phyloP scores from a whole-genome alignment of 1,140 invertebrate species.

The Dolichoris vasculosae region DNA sequence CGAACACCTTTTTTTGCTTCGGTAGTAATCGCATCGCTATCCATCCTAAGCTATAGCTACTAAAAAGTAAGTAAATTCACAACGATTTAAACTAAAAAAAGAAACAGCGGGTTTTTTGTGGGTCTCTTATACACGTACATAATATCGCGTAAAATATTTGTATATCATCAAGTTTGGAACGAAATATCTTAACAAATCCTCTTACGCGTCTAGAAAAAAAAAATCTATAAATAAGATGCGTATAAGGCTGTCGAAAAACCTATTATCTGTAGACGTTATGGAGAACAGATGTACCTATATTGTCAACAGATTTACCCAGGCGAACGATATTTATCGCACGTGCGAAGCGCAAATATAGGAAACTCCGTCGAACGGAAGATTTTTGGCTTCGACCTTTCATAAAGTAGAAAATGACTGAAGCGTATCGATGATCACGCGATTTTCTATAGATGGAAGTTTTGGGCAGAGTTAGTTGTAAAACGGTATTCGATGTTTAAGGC shows the following conservation, averaged over 20 bases:
- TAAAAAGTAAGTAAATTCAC: too few relatives aligned
- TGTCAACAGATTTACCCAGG: background rate
- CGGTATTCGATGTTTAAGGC: background rate
- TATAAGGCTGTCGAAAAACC: background rate
- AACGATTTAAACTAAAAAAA: too few relatives aligned
- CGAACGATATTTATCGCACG: background rate
- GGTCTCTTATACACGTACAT: too few relatives aligned
- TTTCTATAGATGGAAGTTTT: background rate
- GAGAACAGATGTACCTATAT: background rate
- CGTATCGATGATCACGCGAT: background rate
- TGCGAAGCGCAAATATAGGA: background rate
- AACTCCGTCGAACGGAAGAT: background rate
- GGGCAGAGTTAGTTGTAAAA: background rate
- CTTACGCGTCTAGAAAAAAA: background rate
- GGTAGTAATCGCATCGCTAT: too few relatives aligned
- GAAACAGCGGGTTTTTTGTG: background rate
- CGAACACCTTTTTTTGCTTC: too few relatives aligned
- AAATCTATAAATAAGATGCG: background rate
- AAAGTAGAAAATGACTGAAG: background rate
- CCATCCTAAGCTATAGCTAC: too few relatives aligned
- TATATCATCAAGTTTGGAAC: background rate
- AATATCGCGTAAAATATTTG: conserved; percentile 3
- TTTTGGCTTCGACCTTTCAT: background rate
- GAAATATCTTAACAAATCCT: background rate
- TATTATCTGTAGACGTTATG: background rate